Evolutionary conservation across 2,113 vertebrate species (phyloP), one percentile per base, ranked within the genome.

Genomic region (Cairina moschata): DNA sequence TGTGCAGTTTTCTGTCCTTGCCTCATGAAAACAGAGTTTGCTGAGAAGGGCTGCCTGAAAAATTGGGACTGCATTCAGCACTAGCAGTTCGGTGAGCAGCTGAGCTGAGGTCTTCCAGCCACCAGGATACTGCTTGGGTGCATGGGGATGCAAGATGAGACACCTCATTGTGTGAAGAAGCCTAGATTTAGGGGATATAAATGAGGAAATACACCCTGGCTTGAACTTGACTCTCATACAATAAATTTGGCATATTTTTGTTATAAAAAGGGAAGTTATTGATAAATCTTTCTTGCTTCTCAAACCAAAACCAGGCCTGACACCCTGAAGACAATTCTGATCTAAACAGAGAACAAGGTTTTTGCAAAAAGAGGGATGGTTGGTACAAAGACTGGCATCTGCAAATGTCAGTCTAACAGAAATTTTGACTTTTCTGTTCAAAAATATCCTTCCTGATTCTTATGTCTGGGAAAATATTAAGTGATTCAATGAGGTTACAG

Each of bases 391-490:
- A 26, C 60, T 90, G 62, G 18, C 22, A 36, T 82, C 71, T 86
- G 34, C 26, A 88, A 95, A 88, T 48, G 48, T 38, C 65, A 72
- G 13, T 25, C 22, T 65, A 87, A 88, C 54, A 92, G 73, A 88
- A 72, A 71, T 56, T 56, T 68, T 78, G 22, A 79, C 34, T 81
- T 81, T 88, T 72, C 74, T 56, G 28, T 69, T 38, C 42, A 34
- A 82, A 81, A 94, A 92, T 86, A 75, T 22, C 54, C 26, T 65
- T 72, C 34, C 46, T 3, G 4, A 58, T 68, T 80, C 54, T 82
- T 86, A 54, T 42, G 48, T 65, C 73, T 75, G 34, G 92, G 90
- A 96, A 96, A 97, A 91, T 50, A 78, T 82, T 69, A 93, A 91
- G 66, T 28, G 88, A 88, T 65, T 88, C 56, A 81, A 25, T 78